Conservation (phyloP, 2,888 invertebrate species). For the Cacoxenus indagator region DNA sequence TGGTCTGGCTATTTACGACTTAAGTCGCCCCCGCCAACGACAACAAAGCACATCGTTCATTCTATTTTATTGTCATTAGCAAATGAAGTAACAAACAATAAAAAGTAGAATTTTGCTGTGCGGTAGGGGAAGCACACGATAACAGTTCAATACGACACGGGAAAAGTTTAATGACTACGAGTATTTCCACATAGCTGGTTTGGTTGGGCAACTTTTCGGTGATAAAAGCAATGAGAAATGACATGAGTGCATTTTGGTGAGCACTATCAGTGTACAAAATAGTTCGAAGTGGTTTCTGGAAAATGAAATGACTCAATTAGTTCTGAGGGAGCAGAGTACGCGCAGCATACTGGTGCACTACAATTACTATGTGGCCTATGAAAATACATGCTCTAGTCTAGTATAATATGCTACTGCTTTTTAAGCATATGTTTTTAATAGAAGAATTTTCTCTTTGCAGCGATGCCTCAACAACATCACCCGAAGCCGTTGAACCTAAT, state of each 20-base stretch:
- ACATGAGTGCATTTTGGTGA: background rate
- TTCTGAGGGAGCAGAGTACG: background rate
- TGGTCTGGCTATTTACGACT: constrained; percentile 29
- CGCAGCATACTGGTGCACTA: no score
- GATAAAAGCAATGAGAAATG: background rate
- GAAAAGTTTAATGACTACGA: constrained; percentile 7
- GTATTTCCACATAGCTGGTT: background rate
- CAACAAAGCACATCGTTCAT: background rate
- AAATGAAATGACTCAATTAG: background rate
- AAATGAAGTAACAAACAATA: constrained; percentile 47
- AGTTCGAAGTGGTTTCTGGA: no score
- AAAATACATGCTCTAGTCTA: no score
- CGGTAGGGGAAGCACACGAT: constrained; percentile 27
- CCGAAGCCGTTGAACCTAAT: background rate
- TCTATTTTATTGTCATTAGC: constrained; percentile 57
- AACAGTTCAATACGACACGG: constrained; percentile 48
- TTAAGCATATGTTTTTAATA: no score
- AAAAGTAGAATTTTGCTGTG: background rate
- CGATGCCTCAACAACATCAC: background rate
- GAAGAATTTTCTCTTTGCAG: background rate
- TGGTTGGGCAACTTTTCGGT: background rate
- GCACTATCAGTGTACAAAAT: no score
- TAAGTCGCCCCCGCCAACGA: background rate
- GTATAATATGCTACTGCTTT: no score
- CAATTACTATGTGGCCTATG: no score